Conservation (phyloP, 2,888 invertebrate species). For the Neoaliturus tenellus region DNA sequence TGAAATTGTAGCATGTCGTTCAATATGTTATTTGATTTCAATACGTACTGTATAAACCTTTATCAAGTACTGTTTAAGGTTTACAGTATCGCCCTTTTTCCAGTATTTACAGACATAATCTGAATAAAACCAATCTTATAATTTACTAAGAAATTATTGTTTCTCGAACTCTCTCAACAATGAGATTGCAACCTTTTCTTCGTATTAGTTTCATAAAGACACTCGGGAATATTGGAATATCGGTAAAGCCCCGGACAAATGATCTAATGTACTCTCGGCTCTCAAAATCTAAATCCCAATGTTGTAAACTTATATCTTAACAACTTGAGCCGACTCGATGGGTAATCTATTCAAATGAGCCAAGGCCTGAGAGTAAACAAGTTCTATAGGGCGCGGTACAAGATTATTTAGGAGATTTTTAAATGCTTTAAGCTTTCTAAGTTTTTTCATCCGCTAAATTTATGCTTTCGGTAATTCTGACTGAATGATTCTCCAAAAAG, state of each 20-base stretch:
- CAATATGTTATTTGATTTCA: too few relatives aligned
- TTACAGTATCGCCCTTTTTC: too few relatives aligned
- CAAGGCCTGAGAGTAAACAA: slow-evolving; percentile 7
- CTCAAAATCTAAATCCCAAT: slow-evolving; percentile 9
- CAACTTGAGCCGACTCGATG: slow-evolving; percentile 30
- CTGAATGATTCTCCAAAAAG: too few relatives aligned
- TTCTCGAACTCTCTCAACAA: too few relatives aligned
- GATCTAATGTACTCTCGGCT: slow-evolving; percentile 26
- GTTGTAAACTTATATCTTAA: slow-evolving; percentile 32
- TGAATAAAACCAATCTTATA: too few relatives aligned
- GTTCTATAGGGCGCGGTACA: not conserved
- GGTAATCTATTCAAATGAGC: slow-evolving; percentile 35
- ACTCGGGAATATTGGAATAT: not conserved
- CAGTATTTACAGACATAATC: too few relatives aligned
- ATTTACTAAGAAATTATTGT: too few relatives aligned
- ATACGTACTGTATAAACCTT: too few relatives aligned
- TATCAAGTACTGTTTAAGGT: too few relatives aligned
- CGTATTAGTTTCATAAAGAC: not conserved
- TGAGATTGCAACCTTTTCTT: not conserved
- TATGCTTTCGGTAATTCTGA: too few relatives aligned
- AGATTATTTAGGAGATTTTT: not conserved
- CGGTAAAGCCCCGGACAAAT: slow-evolving; percentile 24
- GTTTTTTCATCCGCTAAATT: too few relatives aligned
- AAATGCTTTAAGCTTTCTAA: not conserved
- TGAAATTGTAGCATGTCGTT: too few relatives aligned